Evolutionary conservation across 37 sponge, comb jelly and placozoan genomes (phyloP), one percentile per base, ranked within the genome.

Genomic region (Cliona cf. orientalis): DNA sequence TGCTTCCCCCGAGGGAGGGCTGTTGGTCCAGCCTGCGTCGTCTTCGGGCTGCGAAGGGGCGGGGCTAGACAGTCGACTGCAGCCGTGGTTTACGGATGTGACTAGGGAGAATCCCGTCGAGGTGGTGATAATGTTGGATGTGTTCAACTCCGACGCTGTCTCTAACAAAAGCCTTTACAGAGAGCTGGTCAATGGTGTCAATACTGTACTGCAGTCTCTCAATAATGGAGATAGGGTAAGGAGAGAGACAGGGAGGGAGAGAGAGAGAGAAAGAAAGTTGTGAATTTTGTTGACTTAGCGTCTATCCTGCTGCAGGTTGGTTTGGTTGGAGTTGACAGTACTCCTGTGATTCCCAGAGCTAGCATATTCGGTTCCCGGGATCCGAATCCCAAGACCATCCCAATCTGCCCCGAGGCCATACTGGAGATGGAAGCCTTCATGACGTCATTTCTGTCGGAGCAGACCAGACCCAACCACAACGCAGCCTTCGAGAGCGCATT

Each of bases 91-190:
- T 75, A 12, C 6, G 19, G 34, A 43, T 59, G 42, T 5, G 28
- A 9, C 59, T 39, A 41, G 58, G 2, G 36, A n/a, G 46, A 63
- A 43, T 11, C 78, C 78, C 11, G 0, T 42, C 33, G 78, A 78
- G 44, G 78, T 78, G 66, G 66, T 78, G 2, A 42, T 78, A 1
- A 25, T 78, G 46, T n/a, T 78, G 32, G 78, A 78, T 25, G 26
- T 28, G 5, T 3, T 37, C 2, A 29, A 42, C 12, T 0, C 43
- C 7, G 7, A 3, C 12, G 2, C 36, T 5, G 3, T 2, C 11
- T 9, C 28, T 34, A 21, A 3, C 3, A 6, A 1, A 29, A 72
- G 45, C 5, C 33, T 29, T n/a, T 19, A 41, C 4, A 59, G 2
- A 59, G 11, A 9, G 26, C 42, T 1, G 43, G 70, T 23, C n/a